These are phyloP conservation scores for Proctacanthus coquilletti DNA, from an alignment of 1,140 invertebrate genomes.

Conservation along the genomic window DNA sequence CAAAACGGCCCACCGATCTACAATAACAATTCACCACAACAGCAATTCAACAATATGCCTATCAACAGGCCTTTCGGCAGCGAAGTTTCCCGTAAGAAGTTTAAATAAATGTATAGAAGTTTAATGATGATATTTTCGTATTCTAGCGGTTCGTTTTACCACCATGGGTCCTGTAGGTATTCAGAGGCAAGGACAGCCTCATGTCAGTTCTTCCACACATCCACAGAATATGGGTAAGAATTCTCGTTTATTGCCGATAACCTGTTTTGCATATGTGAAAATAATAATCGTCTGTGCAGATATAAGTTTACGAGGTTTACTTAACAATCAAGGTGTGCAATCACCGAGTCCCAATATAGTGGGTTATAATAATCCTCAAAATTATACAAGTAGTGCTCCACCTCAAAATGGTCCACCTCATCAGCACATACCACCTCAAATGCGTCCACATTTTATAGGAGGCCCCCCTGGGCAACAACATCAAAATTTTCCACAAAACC, in stretches of 20 bases:
- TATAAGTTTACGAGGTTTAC: constrained; percentile 25
- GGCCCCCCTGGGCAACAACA: constrained; percentile 16
- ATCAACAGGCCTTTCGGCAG: constrained; percentile 24
- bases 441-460: constrained; percentile 27
- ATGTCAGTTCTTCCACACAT: constrained; percentile 30
- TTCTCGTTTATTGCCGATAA: too few species aligned
- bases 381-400: constrained; percentile 10
- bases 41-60: constrained; percentile 26
- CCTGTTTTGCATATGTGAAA: too few species aligned
- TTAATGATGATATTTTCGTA: too few species aligned
- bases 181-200: constrained; percentile 27
- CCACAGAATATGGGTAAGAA: constrained; percentile 30
- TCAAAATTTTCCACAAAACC: constrained; percentile 23
- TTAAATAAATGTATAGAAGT: too few species aligned
- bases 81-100: constrained; percentile 23
- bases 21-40: constrained; percentile 20
- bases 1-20: constrained; percentile 26
- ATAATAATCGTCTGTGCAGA: constrained; percentile 14
- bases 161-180: constrained; percentile 24
- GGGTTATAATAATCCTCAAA: background rate
- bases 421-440: constrained; percentile 11
- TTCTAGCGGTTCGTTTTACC: constrained; percentile 19
- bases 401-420: constrained; percentile 16
- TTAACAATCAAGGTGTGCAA: constrained; percentile 26
- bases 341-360: constrained; percentile 20